Percentiles rank a stretch among this genome's conserved stretches.
phyloP scores from a whole-genome alignment of 2,888 invertebrate genomes.

The Drosophila anceps region DNA sequence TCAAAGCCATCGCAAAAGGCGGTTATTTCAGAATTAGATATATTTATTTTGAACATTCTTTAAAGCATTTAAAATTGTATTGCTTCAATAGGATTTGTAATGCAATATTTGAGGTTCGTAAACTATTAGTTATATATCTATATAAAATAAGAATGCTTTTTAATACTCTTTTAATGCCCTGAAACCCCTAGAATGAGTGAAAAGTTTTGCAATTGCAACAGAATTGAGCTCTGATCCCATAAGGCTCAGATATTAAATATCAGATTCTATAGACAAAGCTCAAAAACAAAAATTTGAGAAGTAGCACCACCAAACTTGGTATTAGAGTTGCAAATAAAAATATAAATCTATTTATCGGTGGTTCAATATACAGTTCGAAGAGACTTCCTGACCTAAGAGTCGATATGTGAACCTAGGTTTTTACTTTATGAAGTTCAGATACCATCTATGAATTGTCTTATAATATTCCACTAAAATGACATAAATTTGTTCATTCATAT shows the following conservation, averaged over 20 bases:
- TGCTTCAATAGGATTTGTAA: not conserved
- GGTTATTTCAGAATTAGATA: constrained; percentile 9
- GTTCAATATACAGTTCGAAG: not conserved
- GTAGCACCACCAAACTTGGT: not conserved
- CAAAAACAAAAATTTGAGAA: not conserved
- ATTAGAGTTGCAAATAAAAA: not conserved
- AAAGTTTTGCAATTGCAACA: not conserved
- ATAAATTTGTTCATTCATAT: not conserved
- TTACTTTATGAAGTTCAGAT: not conserved
- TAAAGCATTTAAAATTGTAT: not conserved
- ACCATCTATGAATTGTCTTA: not conserved
- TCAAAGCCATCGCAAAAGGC: constrained; percentile 6
- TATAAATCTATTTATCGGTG: not conserved
- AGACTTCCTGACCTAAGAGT: not conserved
- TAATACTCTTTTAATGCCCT: not conserved
- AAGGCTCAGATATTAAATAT: not conserved
- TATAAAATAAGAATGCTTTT: constrained; percentile 6
- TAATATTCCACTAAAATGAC: not conserved
- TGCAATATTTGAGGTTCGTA: not conserved
- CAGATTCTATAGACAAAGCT: not conserved
- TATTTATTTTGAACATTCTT: constrained; percentile 4
- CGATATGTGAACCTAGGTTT: not conserved
- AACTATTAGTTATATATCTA: not conserved
- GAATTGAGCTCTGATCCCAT: not conserved
- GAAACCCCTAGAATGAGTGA: not conserved